A percentile compares a stretch with the other conserved stretches of the same genome.
phyloP scores from a whole-genome alignment of 1,140 invertebrate genomes.

The Aphelenchoides besseyi region DNA sequence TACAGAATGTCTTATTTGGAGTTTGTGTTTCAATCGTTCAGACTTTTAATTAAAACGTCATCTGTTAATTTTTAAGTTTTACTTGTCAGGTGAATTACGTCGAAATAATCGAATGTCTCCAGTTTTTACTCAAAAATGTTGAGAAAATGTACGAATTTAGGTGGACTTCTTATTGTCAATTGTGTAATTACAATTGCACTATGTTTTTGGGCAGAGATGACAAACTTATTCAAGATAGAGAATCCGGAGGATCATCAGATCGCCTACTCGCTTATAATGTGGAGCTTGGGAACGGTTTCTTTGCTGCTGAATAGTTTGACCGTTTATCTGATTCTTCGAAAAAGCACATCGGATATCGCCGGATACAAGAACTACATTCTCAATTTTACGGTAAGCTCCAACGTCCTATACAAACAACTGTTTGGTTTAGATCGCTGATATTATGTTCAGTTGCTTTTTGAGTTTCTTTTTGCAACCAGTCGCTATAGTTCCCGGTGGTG shows the following conservation, averaged over 20 bases:
- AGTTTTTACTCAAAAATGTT: no score
- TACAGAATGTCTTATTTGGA: no score
- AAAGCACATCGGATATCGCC: background rate
- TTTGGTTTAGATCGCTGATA: background rate
- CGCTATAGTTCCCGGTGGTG: constrained; percentile 22
- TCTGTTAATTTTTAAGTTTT: no score
- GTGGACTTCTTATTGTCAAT: background rate
- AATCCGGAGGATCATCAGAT: background rate
- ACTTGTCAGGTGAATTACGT: no score
- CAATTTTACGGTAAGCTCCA: constrained; percentile 5
- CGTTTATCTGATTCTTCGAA: background rate
- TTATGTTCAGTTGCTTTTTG: background rate
- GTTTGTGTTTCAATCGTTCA: no score
- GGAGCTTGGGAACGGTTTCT: background rate
- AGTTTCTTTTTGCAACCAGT: constrained; percentile 2
- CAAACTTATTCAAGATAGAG: background rate
- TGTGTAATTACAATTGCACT: background rate
- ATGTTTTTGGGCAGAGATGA: background rate
- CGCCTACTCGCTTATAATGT: background rate
- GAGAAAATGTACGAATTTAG: no score
- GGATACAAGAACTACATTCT: constrained; percentile 2
- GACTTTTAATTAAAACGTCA: no score
- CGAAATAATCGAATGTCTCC: no score
- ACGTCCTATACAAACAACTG: background rate
- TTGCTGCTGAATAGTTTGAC: constrained; percentile 3